Percentiles rank a stretch among this genome's conserved stretches.
These are phyloP conservation scores for Dryas iulia DNA, from an alignment of 1,140 invertebrate genomes.

Conservation along the genomic window DNA sequence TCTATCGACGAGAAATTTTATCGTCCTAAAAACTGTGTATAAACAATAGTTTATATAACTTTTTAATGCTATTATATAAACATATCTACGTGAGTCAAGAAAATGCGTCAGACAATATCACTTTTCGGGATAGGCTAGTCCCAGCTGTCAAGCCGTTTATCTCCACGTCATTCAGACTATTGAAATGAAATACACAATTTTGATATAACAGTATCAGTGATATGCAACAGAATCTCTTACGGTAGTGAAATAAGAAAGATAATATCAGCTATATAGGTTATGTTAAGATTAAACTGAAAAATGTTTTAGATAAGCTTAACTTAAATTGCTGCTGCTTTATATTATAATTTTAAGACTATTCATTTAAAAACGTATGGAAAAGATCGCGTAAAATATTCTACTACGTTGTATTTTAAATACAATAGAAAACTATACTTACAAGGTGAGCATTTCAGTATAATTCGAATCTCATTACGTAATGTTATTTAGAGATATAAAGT, in stretches of 20 bases:
- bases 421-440: too few species aligned
- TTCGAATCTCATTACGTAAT: too few species aligned
- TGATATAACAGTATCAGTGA: slow-evolving; percentile 28
- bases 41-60: neutral
- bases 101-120: neutral
- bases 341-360: too few species aligned
- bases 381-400: too few species aligned
- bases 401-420: too few species aligned
- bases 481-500: too few species aligned
- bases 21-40: neutral
- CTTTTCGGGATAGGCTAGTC: neutral
- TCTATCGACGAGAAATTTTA: neutral
- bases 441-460: too few species aligned
- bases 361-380: too few species aligned
- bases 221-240: slow-evolving; percentile 6
- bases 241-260: slow-evolving; percentile 7
- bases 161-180: neutral
- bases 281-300: neutral
- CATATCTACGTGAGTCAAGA: neutral
- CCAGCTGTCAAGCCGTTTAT: neutral
- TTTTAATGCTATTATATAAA: too few species aligned
- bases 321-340: neutral
- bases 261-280: neutral
- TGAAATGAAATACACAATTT: slow-evolving; percentile 3
- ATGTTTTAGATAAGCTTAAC: neutral